Evolutionary conservation across 2,113 vertebrate species (phyloP).

Genomic region (Caranx ignobilis): DNA sequence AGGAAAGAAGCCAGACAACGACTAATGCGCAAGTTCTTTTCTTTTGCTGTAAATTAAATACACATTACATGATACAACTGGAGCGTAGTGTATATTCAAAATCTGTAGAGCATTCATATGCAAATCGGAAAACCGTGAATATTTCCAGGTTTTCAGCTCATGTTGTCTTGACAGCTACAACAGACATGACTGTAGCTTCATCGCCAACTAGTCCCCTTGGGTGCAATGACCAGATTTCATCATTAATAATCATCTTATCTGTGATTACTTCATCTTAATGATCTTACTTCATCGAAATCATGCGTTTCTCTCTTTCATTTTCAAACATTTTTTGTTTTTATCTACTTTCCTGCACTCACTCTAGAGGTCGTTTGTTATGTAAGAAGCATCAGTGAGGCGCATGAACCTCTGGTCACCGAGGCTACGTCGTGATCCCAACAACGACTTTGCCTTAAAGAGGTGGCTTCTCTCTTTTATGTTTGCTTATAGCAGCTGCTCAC

Average conservation of each 20-base stretch:
- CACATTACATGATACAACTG: conserved; percentile 1
- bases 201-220: neutral
- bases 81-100: neutral
- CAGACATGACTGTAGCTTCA: neutral
- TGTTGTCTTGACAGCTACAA: neutral
- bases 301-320: neutral
- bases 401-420: no score
- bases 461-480: neutral
- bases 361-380: neutral
- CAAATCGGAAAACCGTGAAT: neutral
- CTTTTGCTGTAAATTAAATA: conserved; percentile 1
- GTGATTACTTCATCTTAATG: neutral
- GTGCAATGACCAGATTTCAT: neutral
- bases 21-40: neutral
- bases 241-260: neutral
- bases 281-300: neutral
- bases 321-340: no score
- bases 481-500: neutral
- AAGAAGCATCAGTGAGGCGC: neutral
- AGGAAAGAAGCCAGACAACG: neutral
- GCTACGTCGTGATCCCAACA: neutral
- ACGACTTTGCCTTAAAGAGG: neutral
- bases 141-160: neutral
- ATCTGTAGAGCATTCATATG: neutral
- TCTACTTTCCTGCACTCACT: neutral